Conservation (phyloP, 2,888 invertebrate genomes). For the Oegoconia quadripuncta region DNA sequence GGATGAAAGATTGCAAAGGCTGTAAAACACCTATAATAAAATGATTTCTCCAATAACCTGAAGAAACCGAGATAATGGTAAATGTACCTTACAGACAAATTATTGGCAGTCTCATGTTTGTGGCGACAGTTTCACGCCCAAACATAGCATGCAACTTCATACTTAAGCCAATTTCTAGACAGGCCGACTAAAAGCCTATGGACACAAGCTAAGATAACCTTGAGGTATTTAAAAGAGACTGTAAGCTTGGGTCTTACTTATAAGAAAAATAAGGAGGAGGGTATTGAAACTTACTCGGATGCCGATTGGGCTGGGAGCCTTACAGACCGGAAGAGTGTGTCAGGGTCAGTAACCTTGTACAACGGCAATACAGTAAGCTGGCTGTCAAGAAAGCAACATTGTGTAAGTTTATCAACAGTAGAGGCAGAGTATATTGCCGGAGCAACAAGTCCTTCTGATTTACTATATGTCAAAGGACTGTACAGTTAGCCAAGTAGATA, state of each 20-base stretch:
- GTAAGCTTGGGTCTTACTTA: not conserved
- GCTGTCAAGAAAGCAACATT: slow-evolving; percentile 11
- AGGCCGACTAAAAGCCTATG: slow-evolving; percentile 3
- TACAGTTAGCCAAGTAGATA: too few species aligned
- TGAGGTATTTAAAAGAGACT: slow-evolving; percentile 6
- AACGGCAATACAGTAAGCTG: slow-evolving; percentile 5
- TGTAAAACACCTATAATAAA: slow-evolving; percentile 3
- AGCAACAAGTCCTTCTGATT: slow-evolving; percentile 4
- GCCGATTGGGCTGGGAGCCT: slow-evolving; percentile 11
- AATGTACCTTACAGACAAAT: slow-evolving; percentile 6
- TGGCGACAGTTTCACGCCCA: slow-evolving; percentile 5
- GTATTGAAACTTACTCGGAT: slow-evolving; percentile 8
- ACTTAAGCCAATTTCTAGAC: slow-evolving; percentile 7
- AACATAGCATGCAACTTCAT: slow-evolving; percentile 5
- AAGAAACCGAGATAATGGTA: not conserved
- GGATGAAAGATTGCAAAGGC: slow-evolving; percentile 8
- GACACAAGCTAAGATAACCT: slow-evolving; percentile 5
- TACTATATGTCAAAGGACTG: slow-evolving; percentile 2
- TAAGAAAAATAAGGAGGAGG: not conserved
- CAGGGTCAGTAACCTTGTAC: slow-evolving; percentile 4
- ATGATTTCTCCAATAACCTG: not conserved
- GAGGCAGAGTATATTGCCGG: slow-evolving; percentile 9
- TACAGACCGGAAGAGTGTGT: slow-evolving; percentile 4
- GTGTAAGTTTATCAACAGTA: slow-evolving; percentile 8
- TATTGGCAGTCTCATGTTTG: slow-evolving; percentile 9